Evolutionary conservation across 2,113 vertebrate species (phyloP).

Genomic region (Craseonycteris thonglongyai): DNA sequence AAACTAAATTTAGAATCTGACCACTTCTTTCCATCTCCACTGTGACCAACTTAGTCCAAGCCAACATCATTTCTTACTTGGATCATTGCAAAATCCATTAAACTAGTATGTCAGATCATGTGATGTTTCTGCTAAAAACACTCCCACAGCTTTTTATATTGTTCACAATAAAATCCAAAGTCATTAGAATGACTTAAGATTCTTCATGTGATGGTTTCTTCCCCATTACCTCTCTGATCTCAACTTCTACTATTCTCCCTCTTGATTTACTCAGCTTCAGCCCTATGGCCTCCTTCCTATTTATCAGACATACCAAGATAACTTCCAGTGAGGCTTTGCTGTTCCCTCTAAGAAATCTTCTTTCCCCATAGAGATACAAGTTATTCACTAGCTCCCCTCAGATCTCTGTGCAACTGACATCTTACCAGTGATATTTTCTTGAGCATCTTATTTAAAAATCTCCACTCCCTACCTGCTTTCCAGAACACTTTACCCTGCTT

Average conservation of each 20-base stretch:
- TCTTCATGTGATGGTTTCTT: background rate
- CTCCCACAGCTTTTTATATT: background rate
- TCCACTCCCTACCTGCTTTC: background rate
- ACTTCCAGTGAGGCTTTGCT: background rate
- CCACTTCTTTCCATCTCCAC: background rate
- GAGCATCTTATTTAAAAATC: background rate
- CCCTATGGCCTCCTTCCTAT: background rate
- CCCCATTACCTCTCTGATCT: background rate
- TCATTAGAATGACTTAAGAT: constrained; percentile 5
- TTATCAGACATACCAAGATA: background rate
- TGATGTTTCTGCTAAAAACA: background rate
- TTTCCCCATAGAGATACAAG: background rate
- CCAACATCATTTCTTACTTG: background rate
- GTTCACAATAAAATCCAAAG: constrained; percentile 12
- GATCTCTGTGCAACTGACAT: background rate
- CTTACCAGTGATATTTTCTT: background rate
- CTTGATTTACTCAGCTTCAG: constrained; percentile 17
- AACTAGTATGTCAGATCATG: background rate
- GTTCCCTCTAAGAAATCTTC: background rate
- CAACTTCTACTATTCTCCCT: background rate
- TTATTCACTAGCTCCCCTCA: background rate
- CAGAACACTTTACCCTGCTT: background rate
- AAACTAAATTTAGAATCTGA: constrained; percentile 12
- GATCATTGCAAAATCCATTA: background rate
- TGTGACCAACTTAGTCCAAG: background rate